Base-by-base conservation (phyloP, 2,888 invertebrate genomes). In the Stomorhina lunata region DNA sequence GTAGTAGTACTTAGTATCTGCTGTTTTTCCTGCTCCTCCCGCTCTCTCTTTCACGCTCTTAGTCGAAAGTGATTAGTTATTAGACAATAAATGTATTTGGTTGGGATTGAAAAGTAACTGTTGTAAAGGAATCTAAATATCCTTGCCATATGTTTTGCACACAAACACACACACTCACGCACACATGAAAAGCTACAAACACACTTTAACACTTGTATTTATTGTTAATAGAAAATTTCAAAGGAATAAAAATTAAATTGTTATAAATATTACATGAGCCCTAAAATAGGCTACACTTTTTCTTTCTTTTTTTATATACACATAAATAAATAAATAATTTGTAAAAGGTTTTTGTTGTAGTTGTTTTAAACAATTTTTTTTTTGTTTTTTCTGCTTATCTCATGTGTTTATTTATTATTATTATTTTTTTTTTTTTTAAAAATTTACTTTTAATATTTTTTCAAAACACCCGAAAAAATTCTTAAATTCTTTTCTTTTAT, bases 201-300 rank as follows among this genome's bases (percentile, higher is more conserved):
- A 32, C 55, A 27, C n/a, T n/a, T n/a, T n/a, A n/a, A n/a, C n/a
- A n/a, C n/a, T n/a, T n/a, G n/a, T n/a, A n/a, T n/a, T n/a, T n/a
- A n/a, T n/a, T n/a, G n/a, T n/a, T n/a, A n/a, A 25, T n/a, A 34
- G 50, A 27, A 48, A 45, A 65, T 15, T 40, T 66, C 25, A 32
- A 79, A 72, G 66, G 17, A 34, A 40, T 29, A 27, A 20, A 43
- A 43, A 22, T 4, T 9, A 63, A 71, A 5, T 29, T 17, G 10
- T 22, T 20, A 50, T 37, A 29, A 43, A 77, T 76, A 59, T 69
- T 76, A 37, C 27, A 37, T 66, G 55, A 72, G 73, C 83, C 80
- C 37, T 73, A 71, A 84, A 57, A 43, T 82, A 78, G 80, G 84
- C 75, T 75, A 78, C 20, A 63, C 6, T 59, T 50, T 69, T 73